Percentiles rank a stretch among this genome's conserved stretches.
phyloP scores from a whole-genome alignment of 2,888 invertebrate species.

The Philereme transversata region DNA sequence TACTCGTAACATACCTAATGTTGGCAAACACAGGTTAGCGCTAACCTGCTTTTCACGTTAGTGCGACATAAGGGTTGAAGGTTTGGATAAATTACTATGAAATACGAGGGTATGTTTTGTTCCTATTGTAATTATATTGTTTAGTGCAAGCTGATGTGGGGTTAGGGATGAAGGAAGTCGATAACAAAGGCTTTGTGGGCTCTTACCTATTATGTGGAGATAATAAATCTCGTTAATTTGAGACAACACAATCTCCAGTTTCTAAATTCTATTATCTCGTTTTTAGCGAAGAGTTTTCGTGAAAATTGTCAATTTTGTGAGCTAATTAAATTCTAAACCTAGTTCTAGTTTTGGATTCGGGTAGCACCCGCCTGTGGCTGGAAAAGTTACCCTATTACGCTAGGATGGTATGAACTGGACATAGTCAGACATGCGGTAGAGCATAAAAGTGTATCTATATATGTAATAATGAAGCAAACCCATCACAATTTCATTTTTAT shows the following conservation, averaged over 20 bases:
- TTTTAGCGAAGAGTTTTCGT: background rate
- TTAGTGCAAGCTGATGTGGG: constrained; percentile 48
- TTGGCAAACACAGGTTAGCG: background rate
- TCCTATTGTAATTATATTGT: constrained; percentile 58
- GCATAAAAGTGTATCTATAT: no score
- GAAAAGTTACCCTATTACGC: no score
- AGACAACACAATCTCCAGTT: constrained; percentile 1
- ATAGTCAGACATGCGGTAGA: no score
- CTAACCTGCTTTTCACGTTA: constrained; percentile 1
- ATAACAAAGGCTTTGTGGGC: constrained; percentile 34
- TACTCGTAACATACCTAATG: no score
- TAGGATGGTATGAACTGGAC: no score
- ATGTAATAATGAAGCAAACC: no score
- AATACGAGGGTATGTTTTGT: constrained; percentile 50
- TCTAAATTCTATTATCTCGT: background rate
- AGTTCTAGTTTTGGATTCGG: no score
- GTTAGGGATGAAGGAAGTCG: constrained; percentile 45
- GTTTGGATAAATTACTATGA: constrained; percentile 54
- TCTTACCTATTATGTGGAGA: constrained; percentile 25
- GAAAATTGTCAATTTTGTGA: background rate
- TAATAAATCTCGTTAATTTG: constrained; percentile 13
- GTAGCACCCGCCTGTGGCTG: no score
- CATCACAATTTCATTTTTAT: no score
- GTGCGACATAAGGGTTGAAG: constrained; percentile 42
- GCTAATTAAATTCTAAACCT: no score